These are phyloP conservation scores for Erethizon dorsatum DNA, from an alignment of 2,797 vertebrate species.

Conservation along the genomic window DNA sequence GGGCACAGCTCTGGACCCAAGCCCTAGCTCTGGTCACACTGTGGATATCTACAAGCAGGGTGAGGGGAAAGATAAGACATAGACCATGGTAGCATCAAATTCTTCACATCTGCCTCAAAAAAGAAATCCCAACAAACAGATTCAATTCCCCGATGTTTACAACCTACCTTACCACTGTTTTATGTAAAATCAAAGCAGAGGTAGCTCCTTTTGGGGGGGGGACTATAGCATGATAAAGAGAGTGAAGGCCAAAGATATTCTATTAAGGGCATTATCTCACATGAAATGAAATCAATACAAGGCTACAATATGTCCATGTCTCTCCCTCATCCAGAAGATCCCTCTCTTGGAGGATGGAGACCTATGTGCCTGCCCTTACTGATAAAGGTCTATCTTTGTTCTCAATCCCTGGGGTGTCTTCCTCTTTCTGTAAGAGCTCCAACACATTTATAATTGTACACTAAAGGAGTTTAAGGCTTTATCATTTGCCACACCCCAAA, in stretches of 20 bases:
- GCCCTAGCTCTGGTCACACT: neutral
- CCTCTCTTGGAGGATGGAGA: neutral
- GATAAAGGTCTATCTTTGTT: conserved; percentile 27
- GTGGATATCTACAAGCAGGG: neutral
- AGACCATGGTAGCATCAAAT: neutral
- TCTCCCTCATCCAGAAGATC: neutral
- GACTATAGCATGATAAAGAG: neutral
- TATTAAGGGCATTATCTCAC: conserved; percentile 35
- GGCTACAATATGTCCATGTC: neutral
- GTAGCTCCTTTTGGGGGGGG: neutral
- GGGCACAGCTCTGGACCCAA: neutral
- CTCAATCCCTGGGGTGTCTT: neutral
- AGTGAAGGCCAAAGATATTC: neutral
- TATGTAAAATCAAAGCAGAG: conserved; percentile 55
- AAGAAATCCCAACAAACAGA: conserved; percentile 44
- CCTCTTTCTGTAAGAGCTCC: conserved; percentile 41
- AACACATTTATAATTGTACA: conserved; percentile 31
- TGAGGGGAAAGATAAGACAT: neutral
- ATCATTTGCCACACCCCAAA: conserved; percentile 35
- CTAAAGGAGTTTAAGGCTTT: conserved; percentile 6
- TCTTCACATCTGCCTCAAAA: neutral
- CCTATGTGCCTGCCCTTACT: neutral
- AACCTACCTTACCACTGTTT: conserved; percentile 49
- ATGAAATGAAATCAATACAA: neutral
- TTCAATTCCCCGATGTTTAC: conserved; percentile 45